These are phyloP conservation scores for Aptenodytes forsteri DNA, from an alignment of 2,113 vertebrate genomes.

Conservation along the genomic window DNA sequence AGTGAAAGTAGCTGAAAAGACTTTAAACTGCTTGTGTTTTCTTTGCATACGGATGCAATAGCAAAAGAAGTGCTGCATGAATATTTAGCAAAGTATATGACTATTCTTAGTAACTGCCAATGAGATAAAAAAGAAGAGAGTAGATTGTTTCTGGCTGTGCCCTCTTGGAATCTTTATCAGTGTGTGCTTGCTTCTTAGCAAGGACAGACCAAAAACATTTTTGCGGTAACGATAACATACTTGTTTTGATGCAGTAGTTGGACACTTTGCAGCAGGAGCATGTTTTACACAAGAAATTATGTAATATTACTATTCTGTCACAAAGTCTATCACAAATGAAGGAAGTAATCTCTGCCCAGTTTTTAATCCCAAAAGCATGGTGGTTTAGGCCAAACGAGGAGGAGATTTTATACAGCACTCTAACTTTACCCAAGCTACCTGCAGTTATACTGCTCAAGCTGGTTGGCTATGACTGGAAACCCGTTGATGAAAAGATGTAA, in stretches of 20 bases:
- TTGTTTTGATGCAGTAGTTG: background rate
- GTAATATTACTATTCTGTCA: background rate
- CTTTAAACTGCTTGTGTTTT: background rate
- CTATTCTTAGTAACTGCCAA: background rate
- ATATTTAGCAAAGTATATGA: background rate
- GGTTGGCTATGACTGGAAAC: background rate
- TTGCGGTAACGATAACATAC: background rate
- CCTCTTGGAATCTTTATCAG: background rate
- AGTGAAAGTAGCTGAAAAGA: background rate
- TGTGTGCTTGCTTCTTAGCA: background rate
- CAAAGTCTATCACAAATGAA: background rate
- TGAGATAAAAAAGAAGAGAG: background rate
- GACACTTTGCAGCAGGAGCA: background rate
- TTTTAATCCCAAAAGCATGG: background rate
- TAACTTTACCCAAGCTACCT: background rate
- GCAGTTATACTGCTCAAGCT: background rate
- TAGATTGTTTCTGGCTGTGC: background rate
- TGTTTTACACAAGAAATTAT: background rate
- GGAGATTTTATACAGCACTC: background rate
- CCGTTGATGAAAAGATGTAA: background rate
- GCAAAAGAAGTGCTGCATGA: background rate
- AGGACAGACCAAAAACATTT: background rate
- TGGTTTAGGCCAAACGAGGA: background rate
- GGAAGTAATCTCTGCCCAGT: background rate
- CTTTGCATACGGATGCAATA: background rate